Evolutionary conservation across 2,113 vertebrate species (phyloP).

Genomic region (Triplophysa siluroides): DNA sequence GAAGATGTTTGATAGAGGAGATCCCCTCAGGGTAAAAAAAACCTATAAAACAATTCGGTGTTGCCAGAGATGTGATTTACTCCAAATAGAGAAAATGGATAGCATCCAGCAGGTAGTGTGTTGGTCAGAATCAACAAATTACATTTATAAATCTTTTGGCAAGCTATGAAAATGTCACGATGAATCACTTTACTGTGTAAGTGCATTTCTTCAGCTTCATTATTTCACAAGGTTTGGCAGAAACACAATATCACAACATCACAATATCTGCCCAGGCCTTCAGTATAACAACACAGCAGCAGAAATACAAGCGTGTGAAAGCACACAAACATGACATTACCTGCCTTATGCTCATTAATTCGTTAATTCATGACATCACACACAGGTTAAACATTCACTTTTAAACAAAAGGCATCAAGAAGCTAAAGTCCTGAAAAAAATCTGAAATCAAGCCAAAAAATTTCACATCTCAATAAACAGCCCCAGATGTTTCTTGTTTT

Average conservation of each 20-base stretch:
- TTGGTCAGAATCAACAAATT: not conserved
- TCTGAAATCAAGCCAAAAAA: too few species aligned
- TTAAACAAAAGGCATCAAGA: too few species aligned
- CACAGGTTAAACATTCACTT: too few species aligned
- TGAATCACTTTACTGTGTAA: slow-evolving; percentile 1
- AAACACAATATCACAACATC: not conserved
- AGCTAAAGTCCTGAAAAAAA: too few species aligned
- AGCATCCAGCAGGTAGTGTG: not conserved
- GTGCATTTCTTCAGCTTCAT: not conserved
- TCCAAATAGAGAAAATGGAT: not conserved
- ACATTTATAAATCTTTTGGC: slow-evolving; percentile 1
- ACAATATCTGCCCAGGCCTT: not conserved
- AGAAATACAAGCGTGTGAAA: too few species aligned
- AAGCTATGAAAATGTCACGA: slow-evolving; percentile 18
- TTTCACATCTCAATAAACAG: too few species aligned
- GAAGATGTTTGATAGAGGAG: not conserved
- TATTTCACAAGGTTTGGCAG: not conserved
- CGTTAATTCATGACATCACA: too few species aligned
- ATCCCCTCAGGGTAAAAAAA: not conserved
- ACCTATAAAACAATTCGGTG: not conserved
- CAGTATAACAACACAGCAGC: not conserved
- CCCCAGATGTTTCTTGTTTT: too few species aligned
- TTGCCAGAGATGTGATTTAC: not conserved
- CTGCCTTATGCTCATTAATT: too few species aligned
- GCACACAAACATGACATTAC: too few species aligned